A percentile compares a stretch with the other conserved stretches of the same genome.
These are phyloP conservation scores for Opisthocomus hoazin DNA, from an alignment of 2,113 vertebrate species.

Conservation along the genomic window DNA sequence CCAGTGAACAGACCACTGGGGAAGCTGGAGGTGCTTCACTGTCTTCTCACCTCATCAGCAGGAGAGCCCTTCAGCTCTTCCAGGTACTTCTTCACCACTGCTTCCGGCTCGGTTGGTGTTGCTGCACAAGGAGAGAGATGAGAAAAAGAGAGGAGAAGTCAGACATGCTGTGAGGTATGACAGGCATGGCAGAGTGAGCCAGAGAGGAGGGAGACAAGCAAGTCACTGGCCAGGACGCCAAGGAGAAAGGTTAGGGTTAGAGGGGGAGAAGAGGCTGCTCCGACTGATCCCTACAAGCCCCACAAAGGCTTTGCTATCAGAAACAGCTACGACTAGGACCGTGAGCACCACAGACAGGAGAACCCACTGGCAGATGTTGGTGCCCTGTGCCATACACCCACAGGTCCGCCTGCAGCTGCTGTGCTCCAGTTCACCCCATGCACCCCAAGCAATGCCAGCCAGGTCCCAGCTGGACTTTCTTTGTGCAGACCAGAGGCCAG, in stretches of 20 bases:
- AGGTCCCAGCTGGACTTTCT: neutral
- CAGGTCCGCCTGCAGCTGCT: neutral
- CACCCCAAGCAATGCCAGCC: accelerated
- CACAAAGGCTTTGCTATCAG: neutral
- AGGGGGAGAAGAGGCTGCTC: neutral
- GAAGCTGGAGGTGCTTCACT: neutral
- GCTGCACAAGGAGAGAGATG: neutral
- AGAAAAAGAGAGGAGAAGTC: neutral
- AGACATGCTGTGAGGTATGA: accelerated
- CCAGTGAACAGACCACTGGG: neutral
- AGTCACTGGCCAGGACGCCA: neutral
- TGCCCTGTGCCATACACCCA: neutral
- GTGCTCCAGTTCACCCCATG: neutral
- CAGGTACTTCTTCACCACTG: conserved; percentile 75
- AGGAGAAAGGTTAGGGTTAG: neutral
- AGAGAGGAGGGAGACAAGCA: conserved; percentile 6
- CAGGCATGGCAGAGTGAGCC: accelerated
- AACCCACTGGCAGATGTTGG: neutral
- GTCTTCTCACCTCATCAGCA: conserved; percentile 68
- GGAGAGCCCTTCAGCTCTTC: conserved; percentile 66
- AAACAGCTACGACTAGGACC: neutral
- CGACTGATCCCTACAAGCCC: neutral
- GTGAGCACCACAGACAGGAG: accelerated
- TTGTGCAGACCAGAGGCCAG: neutral
- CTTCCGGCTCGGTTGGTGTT: conserved; percentile 61